A percentile compares a stretch with the other conserved stretches of the same genome.
Conservation (phyloP, 1,140 invertebrate genomes). For the Drosophila pandora region DNA sequence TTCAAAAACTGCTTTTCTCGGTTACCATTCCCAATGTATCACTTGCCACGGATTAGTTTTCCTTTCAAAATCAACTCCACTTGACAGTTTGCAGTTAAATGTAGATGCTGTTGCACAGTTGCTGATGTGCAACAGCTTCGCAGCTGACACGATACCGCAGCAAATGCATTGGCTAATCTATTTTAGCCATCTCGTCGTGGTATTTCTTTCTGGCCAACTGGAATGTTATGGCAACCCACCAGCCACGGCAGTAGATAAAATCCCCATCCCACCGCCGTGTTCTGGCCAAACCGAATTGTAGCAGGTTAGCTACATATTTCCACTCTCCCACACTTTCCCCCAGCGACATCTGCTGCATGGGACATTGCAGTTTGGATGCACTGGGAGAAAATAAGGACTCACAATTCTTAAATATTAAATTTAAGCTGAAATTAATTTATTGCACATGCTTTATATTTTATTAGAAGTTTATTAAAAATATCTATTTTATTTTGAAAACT, state of each 20-base stretch:
- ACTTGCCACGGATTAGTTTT: not conserved
- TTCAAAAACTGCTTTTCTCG: not conserved
- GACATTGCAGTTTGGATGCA: constrained; percentile 20
- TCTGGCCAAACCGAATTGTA: constrained; percentile 42
- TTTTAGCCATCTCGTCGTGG: constrained; percentile 57
- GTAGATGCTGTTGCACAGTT: not conserved
- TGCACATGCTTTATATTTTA: no score
- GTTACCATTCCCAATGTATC: not conserved
- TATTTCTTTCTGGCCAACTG: not conserved
- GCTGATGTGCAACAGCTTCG: constrained; percentile 34
- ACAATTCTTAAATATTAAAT: no score
- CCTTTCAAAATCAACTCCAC: constrained; percentile 19
- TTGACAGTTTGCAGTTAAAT: not conserved
- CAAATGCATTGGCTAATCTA: constrained; percentile 54
- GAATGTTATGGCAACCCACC: not conserved
- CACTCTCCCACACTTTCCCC: not conserved
- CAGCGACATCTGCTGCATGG: constrained; percentile 38
- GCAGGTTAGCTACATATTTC: constrained; percentile 31
- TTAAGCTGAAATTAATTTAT: no score
- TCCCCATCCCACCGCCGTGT: not conserved
- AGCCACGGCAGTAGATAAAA: not conserved
- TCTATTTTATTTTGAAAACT: not conserved
- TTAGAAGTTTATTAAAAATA: no score
- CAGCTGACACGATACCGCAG: constrained; percentile 11
- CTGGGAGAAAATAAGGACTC: not conserved